Conservation (phyloP, 2,797 vertebrate genomes). For the Lophotriccus pileatus region DNA sequence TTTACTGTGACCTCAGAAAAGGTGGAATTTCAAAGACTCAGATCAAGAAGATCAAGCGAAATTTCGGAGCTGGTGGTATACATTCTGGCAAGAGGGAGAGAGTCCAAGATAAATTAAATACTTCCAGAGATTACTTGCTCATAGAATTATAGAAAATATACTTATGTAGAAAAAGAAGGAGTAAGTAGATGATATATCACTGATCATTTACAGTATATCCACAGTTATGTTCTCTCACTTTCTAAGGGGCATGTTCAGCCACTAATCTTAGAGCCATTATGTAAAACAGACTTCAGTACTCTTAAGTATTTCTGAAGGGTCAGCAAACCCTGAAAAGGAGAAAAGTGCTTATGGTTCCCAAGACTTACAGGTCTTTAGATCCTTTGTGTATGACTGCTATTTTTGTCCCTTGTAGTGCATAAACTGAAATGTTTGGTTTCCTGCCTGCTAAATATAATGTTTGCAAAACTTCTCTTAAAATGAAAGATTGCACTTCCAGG, state of each 20-base stretch:
- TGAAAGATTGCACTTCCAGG: background rate
- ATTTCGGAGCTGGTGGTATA: background rate
- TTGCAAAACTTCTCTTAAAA: background rate
- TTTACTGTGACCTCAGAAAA: background rate
- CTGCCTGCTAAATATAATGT: background rate
- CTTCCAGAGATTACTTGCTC: background rate
- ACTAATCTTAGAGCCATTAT: background rate
- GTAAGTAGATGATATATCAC: background rate
- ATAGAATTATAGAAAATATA: background rate
- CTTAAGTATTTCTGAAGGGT: background rate
- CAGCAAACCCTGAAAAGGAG: background rate
- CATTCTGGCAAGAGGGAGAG: background rate
- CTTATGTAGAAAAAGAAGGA: background rate
- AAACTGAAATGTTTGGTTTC: background rate
- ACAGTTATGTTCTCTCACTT: background rate
- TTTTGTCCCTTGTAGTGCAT: background rate
- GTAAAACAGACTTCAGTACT: background rate
- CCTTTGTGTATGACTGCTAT: background rate
- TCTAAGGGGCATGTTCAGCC: background rate
- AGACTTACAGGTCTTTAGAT: background rate
- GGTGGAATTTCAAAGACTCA: background rate
- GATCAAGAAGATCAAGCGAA: background rate
- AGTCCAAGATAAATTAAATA: background rate
- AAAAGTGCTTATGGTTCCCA: background rate
- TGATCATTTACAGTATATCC: background rate